Evolutionary conservation across 1,140 invertebrate genomes (phyloP), one percentile per base, ranked within the genome.

Genomic region (Psix sp.): DNA sequence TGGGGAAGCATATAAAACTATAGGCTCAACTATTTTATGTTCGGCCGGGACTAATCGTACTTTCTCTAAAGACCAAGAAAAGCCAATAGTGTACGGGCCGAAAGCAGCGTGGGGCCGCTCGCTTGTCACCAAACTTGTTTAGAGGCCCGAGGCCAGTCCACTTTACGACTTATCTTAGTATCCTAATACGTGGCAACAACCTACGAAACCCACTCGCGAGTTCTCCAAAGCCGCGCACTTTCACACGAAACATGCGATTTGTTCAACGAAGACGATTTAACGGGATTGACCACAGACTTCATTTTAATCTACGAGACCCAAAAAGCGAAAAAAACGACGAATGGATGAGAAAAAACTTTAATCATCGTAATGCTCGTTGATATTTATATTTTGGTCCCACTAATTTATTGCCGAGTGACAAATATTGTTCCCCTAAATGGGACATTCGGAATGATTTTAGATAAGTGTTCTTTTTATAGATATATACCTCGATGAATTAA

Each of bases 81-180:
- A 75, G 31, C 60, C 60, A 66, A 71, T 75, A 75, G 71, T 59
- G 36, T 70, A 66, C 35, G 11, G 42, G 24, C 51, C 62, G 31
- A 71, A 74, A 76, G 56, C 67, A 67, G 67, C 67, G 62, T 71
- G 74, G 45, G 67, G 62, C 67, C 67, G 17, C 40, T 71, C 43
- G 62, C 73, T 76, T 67, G 74, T 76, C 74, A 76, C 74, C 62
- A 76, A 76, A 76, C 74, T 76, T 76, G 66, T 70, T 75, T 71
- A 66, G 62, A 43, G 56, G 65, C 51, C 65, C 42, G 65, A 46
- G 57, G 43, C 71, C 65, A 63, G 71, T 74, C 57, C 63, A 60
- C 72, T 75, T 75, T 65, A 75, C 72, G 65, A 75, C 72, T 68
- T 65, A 70, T 70, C 65, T 46, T 38, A 21, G 48, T 67, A 59